Evolutionary conservation across 2,797 vertebrate genomes (phyloP).

Genomic region (Enteromius mattozi): DNA sequence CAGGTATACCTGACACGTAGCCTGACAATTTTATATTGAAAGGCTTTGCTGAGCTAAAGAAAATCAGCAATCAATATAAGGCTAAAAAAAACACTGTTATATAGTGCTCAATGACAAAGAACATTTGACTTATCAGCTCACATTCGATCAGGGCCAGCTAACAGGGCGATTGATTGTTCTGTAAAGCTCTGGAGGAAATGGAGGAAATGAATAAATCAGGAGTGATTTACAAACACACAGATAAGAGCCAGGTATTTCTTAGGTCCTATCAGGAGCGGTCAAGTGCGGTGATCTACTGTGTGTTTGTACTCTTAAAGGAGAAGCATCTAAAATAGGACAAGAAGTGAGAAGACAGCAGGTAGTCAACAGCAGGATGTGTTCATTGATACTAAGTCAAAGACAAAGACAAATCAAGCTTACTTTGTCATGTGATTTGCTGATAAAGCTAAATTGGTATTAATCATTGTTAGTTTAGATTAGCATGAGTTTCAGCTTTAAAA

Average conservation of each 20-base stretch:
- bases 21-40: conserved; percentile 60
- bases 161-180: conserved; percentile 64
- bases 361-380: conserved; percentile 2
- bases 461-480: not conserved
- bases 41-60: conserved; percentile 68
- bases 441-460: not conserved
- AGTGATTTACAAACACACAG: conserved; percentile 63
- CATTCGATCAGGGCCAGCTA: conserved; percentile 69
- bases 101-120: conserved; percentile 63
- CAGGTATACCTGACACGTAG: conserved; percentile 32
- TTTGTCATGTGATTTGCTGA: not conserved
- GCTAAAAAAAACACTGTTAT: conserved; percentile 64
- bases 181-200: conserved; percentile 60
- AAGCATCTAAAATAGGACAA: not conserved
- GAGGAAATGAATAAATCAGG: conserved; percentile 62
- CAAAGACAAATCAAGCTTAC: not conserved
- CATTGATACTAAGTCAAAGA: conserved; percentile 1
- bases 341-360: not conserved
- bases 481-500: not conserved
- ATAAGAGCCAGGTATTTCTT: conserved; percentile 61
- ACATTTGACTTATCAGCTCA: conserved; percentile 65
- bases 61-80: conserved; percentile 71
- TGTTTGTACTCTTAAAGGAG: not conserved
- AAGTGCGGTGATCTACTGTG: conserved; percentile 59
- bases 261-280: conserved; percentile 51